Conservation (phyloP, 2,888 invertebrate species). For the Pseudoips prasinana region DNA sequence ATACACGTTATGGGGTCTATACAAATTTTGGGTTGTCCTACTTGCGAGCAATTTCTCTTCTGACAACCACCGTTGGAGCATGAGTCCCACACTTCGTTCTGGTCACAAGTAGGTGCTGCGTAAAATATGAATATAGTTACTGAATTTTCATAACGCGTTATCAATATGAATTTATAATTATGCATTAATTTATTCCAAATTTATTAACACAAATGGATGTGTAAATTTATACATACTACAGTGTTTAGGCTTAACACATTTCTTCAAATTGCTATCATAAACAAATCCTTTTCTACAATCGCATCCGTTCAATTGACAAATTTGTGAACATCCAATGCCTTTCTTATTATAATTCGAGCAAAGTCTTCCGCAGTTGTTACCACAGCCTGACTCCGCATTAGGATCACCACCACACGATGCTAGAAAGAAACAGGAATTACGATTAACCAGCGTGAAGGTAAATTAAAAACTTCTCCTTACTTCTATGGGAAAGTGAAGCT, state of each 20-base stretch:
- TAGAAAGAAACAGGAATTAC: too few species aligned
- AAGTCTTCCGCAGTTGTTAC: conserved; percentile 31
- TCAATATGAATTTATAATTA: too few species aligned
- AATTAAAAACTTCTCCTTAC: neutral
- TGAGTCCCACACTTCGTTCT: conserved; percentile 28
- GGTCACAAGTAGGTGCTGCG: conserved; percentile 25
- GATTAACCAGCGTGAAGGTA: too few species aligned
- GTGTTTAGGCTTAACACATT: conserved; percentile 28
- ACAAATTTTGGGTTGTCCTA: conserved; percentile 31
- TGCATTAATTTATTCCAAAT: too few species aligned
- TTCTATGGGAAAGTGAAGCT: too few species aligned
- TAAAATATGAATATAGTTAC: too few species aligned
- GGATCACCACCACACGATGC: conserved; percentile 34
- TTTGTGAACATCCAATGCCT: conserved; percentile 11
- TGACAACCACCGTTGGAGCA: conserved; percentile 44
- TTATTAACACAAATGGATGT: too few species aligned
- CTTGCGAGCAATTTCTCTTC: conserved; percentile 34
- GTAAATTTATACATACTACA: conserved; percentile 24
- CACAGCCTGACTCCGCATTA: conserved; percentile 35
- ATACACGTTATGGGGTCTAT: conserved; percentile 30
- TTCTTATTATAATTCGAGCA: conserved; percentile 28
- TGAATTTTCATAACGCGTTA: too few species aligned
- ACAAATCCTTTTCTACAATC: conserved; percentile 34
- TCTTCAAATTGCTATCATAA: conserved; percentile 20
- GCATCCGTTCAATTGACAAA: conserved; percentile 27